These are phyloP conservation scores for Noctilio leporinus DNA, from an alignment of 2,113 vertebrate genomes.

Conservation along the genomic window DNA sequence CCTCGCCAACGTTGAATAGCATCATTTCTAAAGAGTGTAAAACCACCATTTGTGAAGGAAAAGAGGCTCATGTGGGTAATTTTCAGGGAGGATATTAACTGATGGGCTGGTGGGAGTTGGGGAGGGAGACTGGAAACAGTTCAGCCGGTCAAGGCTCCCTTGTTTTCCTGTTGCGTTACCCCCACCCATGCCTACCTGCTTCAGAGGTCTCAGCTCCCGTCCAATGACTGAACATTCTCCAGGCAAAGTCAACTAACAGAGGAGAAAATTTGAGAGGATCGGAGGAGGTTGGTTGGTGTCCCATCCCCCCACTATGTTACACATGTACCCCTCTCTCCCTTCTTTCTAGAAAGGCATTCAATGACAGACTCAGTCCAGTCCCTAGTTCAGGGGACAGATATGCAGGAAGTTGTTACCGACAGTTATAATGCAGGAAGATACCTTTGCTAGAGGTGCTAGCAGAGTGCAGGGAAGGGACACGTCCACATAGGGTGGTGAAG, in stretches of 20 bases:
- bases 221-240: background rate
- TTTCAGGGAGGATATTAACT: background rate
- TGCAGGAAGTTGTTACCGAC: too few relatives aligned
- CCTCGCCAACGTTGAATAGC: background rate
- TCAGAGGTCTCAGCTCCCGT: background rate
- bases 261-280: background rate
- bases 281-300: background rate
- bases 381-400: background rate
- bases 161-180: background rate
- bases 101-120: background rate
- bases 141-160: background rate
- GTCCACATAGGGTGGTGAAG: background rate
- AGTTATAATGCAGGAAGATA: background rate
- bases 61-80: background rate
- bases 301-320: background rate
- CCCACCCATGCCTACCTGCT: background rate
- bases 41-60: background rate
- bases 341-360: background rate
- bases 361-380: background rate
- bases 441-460: background rate
- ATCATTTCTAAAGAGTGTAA: background rate
- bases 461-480: background rate
- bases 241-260: background rate
- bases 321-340: too few relatives aligned
- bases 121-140: background rate